Percentiles rank a stretch among this genome's conserved stretches.
These are phyloP conservation scores for Aurelia aurita DNA, from an alignment of 30 jellyfish, hydroid and myxozoan species.

Conservation along the genomic window DNA sequence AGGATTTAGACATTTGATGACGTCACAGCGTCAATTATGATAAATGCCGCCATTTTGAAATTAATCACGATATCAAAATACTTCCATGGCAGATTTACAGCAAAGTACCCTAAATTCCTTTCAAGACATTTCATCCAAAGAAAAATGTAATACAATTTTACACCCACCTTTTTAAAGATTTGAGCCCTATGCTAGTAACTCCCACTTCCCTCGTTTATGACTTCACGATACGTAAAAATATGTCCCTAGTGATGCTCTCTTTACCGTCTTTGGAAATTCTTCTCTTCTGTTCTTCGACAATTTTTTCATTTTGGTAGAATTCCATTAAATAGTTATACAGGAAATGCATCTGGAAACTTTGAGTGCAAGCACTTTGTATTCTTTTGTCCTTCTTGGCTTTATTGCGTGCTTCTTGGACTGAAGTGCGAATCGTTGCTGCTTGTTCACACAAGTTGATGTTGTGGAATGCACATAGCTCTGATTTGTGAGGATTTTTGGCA, in stretches of 20 bases:
- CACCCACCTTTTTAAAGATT: no score
- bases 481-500: constrained; percentile 9
- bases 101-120: no score
- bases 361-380: constrained; percentile 17
- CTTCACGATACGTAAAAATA: neutral
- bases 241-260: neutral
- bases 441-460: constrained; percentile 16
- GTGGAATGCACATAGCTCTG: constrained; percentile 38
- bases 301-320: constrained; percentile 8
- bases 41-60: no score
- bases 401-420: constrained; percentile 20
- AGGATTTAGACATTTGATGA: no score
- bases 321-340: neutral
- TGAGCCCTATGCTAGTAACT: no score
- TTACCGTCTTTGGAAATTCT: constrained; percentile 2
- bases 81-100: no score
- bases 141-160: no score
- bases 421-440: constrained; percentile 6
- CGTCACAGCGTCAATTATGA: no score
- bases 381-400: constrained; percentile 6
- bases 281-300: constrained; percentile 16
- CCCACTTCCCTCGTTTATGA: neutral
- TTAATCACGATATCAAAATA: no score
- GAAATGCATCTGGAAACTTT: constrained; percentile 2
- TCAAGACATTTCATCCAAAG: no score